Conservation (phyloP, 2,113 vertebrate genomes). For the Dromiciops gliroides region DNA sequence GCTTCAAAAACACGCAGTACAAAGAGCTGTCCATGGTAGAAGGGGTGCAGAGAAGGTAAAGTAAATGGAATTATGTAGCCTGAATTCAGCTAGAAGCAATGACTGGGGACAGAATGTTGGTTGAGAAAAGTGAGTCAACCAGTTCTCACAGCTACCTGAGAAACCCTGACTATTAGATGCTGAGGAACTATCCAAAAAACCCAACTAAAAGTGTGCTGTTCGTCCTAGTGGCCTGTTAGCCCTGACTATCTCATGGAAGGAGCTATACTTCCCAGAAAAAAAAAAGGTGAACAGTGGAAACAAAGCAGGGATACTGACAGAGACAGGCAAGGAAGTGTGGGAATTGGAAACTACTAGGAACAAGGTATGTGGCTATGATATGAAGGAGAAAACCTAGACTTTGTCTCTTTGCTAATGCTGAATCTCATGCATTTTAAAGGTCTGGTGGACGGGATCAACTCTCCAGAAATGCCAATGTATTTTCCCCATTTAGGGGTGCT, state of each 20-base stretch:
- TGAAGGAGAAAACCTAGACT: background rate
- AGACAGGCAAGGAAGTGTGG: background rate
- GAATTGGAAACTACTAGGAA: background rate
- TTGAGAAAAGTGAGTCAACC: background rate
- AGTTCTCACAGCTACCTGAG: background rate
- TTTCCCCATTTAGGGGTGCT: background rate
- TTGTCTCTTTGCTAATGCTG: background rate
- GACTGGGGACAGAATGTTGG: background rate
- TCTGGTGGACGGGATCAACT: background rate
- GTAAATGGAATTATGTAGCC: background rate
- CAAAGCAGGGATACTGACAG: background rate
- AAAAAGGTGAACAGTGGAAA: background rate
- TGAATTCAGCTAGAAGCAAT: background rate
- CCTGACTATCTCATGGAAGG: background rate
- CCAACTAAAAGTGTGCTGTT: background rate
- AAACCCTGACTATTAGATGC: background rate
- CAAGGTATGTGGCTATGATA: background rate
- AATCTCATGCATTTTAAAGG: background rate
- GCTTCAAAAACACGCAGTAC: background rate
- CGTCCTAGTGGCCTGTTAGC: background rate
- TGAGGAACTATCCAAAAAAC: background rate
- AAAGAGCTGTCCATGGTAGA: background rate
- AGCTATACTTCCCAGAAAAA: background rate
- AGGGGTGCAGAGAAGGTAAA: background rate
- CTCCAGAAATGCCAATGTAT: background rate